Base-by-base conservation (phyloP, 2,113 vertebrate genomes). In the Zapornia atra region DNA sequence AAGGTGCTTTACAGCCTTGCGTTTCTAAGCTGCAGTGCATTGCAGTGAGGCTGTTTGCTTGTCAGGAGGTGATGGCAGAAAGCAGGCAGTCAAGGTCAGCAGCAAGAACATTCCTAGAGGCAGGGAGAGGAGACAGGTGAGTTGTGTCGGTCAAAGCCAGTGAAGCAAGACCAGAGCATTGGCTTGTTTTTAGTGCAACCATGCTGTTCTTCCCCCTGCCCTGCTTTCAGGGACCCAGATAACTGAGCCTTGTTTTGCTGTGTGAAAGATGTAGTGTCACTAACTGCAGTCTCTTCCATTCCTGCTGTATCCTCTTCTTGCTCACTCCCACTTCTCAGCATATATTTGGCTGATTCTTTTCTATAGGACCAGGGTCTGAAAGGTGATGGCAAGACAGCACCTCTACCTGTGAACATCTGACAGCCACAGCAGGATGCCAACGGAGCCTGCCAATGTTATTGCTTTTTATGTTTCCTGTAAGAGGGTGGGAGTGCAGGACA, bases 391-490 rank as follows among this genome's bases (percentile, higher is more conserved):
- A 50, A 38, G 61, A 54, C 25, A 82, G 42, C 14, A 57, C 60
- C 42, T 87, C 46, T 78, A 29, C 71, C 79, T 90, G 66, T 12
- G 38, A 70, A 19, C 76, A 75, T 50, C 31, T 38, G 73, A 44
- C 36, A 86, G 40, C 44, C 21, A 25, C 33, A 44, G 53, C 64
- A 88, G 76, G 88, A 82, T 96, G 60, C 46, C 26, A 18, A 38
- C 66, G 64, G 28, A 96, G n/a, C 60, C 38, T 88, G 64, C 38
- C 25, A 34, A 64, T 0, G 5, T 93, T 95, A 88, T 34, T 94
- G 68, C 75, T 59, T 92, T 95, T 90, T 92, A 92, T 89, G 44
- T 93, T 98, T 94, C 95, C 96, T 96, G 65, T 96, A 94, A 93
- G 77, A 92, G 96, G 86, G 82, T 95, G 88, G 95, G 91, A 78